Evolutionary conservation across 2,888 invertebrate species (phyloP), one percentile per base, ranked within the genome.

Genomic region (Lacanobia wlatinum): DNA sequence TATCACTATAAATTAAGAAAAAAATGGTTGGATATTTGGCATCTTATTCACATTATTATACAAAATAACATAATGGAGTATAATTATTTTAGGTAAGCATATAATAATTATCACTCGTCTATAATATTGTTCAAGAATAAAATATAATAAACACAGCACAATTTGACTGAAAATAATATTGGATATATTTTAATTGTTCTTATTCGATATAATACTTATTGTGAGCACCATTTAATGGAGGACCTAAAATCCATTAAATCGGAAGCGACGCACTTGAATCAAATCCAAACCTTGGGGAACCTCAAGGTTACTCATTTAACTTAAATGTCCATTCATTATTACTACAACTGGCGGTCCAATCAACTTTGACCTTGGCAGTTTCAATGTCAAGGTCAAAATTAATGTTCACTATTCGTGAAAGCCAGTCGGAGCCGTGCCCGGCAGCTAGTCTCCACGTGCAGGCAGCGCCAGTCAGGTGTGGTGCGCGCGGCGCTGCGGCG

Each of bases 11-110:
- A 85, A 84, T 87, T 85, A 87, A 87, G 83, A 88, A 90, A 61
- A 55, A 90, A 90, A 85, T 85, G 82, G 85, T 90, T 90, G 92
- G 92, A 92, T 95, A 95, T 96, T 96, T 96, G 95, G 96, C 94
- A 94, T 95, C 92, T 93, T 89, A 93, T 94, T 94, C 92, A 94
- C 94, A 93, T 90, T 87, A 86, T 86, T 88, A 82, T 77, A 85
- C 65, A 81, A 81, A 67, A 78, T 79, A 84, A 82, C 58, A 82
- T 83, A 80, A 74, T 66, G 73, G 76, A 85, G 85, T 86, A 87
- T 76, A 85, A 82, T 85, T 73, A 80, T 73, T 69, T 73, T 80
- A 85, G 71, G 77, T 78, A 83, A 83, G 76, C 64, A 87, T 89
- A 87, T 84, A 88, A 87, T 89, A 88, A 85, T 83, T 91, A 93